phyloP scores from a whole-genome alignment of 2,888 invertebrate species.

The Neria commutata region DNA sequence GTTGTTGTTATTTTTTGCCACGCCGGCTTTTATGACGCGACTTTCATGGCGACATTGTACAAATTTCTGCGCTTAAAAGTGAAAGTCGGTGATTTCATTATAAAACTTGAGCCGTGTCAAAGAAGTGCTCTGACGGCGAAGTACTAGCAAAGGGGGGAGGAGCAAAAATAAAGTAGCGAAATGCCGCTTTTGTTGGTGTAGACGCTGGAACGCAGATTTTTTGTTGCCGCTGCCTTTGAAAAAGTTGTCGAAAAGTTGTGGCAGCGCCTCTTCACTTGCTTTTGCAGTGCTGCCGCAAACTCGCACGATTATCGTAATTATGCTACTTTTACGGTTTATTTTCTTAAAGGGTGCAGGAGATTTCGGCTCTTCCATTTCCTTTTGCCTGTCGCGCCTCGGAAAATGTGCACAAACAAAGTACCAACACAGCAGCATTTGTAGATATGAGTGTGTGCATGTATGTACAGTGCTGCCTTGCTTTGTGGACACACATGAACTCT shows the following conservation, averaged over 20 bases:
- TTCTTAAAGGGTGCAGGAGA: constrained; percentile 2
- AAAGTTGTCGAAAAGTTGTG: not conserved
- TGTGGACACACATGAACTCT: too few relatives aligned
- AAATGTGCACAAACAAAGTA: too few relatives aligned
- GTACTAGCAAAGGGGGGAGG: not conserved
- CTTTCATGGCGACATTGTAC: not conserved
- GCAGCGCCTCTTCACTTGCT: too few relatives aligned
- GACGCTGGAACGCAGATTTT: constrained; percentile 2
- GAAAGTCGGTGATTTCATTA: constrained; percentile 53
- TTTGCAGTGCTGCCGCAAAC: constrained; percentile 29
- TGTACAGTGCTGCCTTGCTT: too few relatives aligned
- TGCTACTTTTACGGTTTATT: constrained; percentile 36
- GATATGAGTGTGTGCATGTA: constrained; percentile 14
- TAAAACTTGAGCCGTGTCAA: constrained; percentile 51
- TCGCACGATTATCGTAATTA: constrained; percentile 54
- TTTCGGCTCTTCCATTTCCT: constrained; percentile 3
- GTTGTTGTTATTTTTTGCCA: not conserved
- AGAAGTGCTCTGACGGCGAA: constrained; percentile 29
- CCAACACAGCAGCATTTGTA: too few relatives aligned
- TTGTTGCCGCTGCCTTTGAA: not conserved
- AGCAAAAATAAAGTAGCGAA: constrained; percentile 8
- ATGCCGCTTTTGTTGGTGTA: not conserved
- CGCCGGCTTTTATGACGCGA: not conserved
- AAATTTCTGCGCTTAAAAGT: constrained; percentile 24
- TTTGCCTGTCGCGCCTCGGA: too few relatives aligned